Percentiles rank a stretch among this genome's conserved stretches.
phyloP scores from a whole-genome alignment of 1,140 invertebrate species.

The Cephus cinctus region DNA sequence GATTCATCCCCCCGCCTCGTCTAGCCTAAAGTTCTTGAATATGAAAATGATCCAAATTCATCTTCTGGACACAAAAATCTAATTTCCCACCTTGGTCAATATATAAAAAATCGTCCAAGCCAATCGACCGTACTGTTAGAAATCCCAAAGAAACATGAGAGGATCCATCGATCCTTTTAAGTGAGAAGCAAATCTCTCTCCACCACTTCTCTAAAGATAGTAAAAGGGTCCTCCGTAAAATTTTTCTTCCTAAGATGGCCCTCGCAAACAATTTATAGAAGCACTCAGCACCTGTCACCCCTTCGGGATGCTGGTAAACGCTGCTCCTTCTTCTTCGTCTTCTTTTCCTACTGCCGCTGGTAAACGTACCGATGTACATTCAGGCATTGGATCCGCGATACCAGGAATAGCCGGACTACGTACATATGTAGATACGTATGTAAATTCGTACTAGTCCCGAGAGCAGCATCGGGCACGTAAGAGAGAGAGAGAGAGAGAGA shows the following conservation, averaged over 20 bases:
- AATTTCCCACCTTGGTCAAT: too few relatives aligned
- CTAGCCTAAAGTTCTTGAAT: neutral
- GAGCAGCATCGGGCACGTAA: slow-evolving; percentile 9
- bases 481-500: slow-evolving; percentile 3
- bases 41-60: too few relatives aligned
- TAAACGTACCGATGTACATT: too few relatives aligned
- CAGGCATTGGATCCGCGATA: too few relatives aligned
- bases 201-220: slow-evolving; percentile 27
- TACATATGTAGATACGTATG: too few relatives aligned
- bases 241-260: neutral
- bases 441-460: too few relatives aligned
- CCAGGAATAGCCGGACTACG: slow-evolving; percentile 18
- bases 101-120: too few relatives aligned
- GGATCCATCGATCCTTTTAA: slow-evolving; percentile 19
- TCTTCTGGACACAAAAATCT: too few relatives aligned
- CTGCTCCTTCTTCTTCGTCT: slow-evolving; percentile 10
- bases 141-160: too few relatives aligned
- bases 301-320: slow-evolving; percentile 16
- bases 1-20: neutral
- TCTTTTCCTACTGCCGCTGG: too few relatives aligned
- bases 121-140: too few relatives aligned
- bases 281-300: slow-evolving; percentile 45
- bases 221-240: slow-evolving; percentile 8
- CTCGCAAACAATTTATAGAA: slow-evolving; percentile 37
- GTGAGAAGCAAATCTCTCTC: slow-evolving; percentile 6